Conservation (phyloP, 2,888 invertebrate species). For the Sialis fuliginosa region DNA sequence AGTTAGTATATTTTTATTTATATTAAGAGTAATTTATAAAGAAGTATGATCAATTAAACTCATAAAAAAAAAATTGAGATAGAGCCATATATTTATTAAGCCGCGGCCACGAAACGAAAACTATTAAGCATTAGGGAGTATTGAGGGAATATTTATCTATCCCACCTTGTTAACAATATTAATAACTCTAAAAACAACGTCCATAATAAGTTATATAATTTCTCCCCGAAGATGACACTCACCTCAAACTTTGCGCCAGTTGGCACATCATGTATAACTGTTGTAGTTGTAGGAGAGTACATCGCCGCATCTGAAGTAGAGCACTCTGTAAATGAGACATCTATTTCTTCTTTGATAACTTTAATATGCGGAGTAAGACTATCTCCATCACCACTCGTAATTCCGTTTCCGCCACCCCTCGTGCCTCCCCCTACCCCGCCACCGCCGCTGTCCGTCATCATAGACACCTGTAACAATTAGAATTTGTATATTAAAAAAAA, state of each 20-base stretch:
- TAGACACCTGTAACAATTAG: slow-evolving; percentile 38
- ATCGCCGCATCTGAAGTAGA: slow-evolving; percentile 33
- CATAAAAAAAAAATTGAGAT: too few relatives aligned
- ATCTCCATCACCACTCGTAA: slow-evolving; percentile 26
- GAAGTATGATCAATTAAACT: too few relatives aligned
- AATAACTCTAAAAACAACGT: too few relatives aligned
- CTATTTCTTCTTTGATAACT: slow-evolving; percentile 39
- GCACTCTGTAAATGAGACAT: slow-evolving; percentile 28
- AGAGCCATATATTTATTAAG: too few relatives aligned
- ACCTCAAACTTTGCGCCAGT: background rate
- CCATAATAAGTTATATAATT: too few relatives aligned
- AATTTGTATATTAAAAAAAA: slow-evolving; percentile 2
- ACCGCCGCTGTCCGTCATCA: slow-evolving; percentile 39
- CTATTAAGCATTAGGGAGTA: too few relatives aligned
- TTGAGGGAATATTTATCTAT: too few relatives aligned
- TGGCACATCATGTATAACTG: slow-evolving; percentile 25
- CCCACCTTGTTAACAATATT: too few relatives aligned
- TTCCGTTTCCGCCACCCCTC: slow-evolving; percentile 17
- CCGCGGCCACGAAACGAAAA: too few relatives aligned
- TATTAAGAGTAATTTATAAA: too few relatives aligned
- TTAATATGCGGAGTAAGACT: slow-evolving; percentile 26
- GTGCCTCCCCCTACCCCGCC: slow-evolving; percentile 18
- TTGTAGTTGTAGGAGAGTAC: slow-evolving; percentile 35
- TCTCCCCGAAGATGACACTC: too few relatives aligned
- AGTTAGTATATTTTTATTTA: too few relatives aligned